Conservation (phyloP, 1,140 invertebrate species). For the Trinorchestia longiramus region DNA sequence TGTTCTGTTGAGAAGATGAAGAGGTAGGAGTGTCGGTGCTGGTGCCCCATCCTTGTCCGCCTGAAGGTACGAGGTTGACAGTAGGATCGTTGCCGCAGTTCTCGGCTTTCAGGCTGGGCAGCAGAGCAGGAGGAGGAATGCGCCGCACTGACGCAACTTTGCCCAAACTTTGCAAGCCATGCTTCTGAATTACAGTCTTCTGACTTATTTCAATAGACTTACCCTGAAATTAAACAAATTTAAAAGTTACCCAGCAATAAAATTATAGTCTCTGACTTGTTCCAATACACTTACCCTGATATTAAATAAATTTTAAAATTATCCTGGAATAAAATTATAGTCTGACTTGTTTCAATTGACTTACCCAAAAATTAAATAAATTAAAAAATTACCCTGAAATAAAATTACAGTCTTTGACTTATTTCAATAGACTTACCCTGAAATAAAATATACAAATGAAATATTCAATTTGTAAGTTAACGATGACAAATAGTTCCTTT, state of each 20-base stretch:
- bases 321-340: too few species aligned
- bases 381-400: too few species aligned
- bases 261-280: not conserved
- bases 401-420: slow-evolving; percentile 88
- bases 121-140: slow-evolving; percentile 86
- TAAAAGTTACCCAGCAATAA: not conserved
- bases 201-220: slow-evolving; percentile 88
- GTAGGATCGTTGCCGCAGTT: slow-evolving; percentile 81
- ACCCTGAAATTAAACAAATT: slow-evolving; percentile 76
- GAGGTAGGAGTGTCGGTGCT: slow-evolving; percentile 64
- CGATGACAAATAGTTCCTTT: too few species aligned
- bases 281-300: not conserved
- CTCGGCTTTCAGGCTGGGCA: slow-evolving; percentile 97
- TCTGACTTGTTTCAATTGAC: too few species aligned
- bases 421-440: slow-evolving; percentile 90
- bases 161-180: slow-evolving; percentile 98
- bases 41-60: slow-evolving; percentile 81
- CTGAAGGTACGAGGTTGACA: slow-evolving; percentile 80
- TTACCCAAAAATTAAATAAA: too few species aligned
- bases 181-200: slow-evolving; percentile 92
- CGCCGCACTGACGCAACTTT: slow-evolving; percentile 95
- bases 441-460: slow-evolving; percentile 66
- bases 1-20: not conserved
- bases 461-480: too few species aligned
- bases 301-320: not conserved